Base-by-base conservation (phyloP, 2,888 invertebrate genomes). In the Archips xylosteana region DNA sequence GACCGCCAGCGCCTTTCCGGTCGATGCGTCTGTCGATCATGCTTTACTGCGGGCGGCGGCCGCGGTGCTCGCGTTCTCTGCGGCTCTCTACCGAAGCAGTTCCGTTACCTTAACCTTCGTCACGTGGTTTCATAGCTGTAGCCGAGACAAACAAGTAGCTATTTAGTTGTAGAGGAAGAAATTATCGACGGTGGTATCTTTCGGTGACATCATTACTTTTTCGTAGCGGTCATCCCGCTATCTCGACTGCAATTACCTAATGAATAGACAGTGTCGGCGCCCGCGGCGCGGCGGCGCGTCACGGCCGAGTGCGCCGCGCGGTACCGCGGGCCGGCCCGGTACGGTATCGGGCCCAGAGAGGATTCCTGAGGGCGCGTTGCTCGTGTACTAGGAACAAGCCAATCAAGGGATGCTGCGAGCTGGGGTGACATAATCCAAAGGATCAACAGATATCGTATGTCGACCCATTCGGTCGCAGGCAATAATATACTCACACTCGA, bases 211-310 rank as follows among this genome's bases (percentile, higher is more conserved):
- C 54, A 54, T 54, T 15, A 54, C 9, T 54, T 54, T 54, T 54
- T 54, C n/a, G 15, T 23, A n/a, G n/a, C 6, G 23, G 6, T 32
- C 57, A 57, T 57, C 57, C 57, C 57, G 32, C 57, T 57, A 32
- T 23, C 32, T 57, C 32, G 57, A 32, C 57, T 57, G 32, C 57
- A 57, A 57, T 57, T 57, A 57, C 57, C 6, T 57, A 57, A 57
- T 57, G 57, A 57, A 32, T 57, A 54, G 54, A 49, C 54, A 54
- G 23, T 54, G 2, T 23, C 54, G 8, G 54, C 23, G 23, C 23
- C 13, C 62, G 62, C 62, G 23, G 62, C 42, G 54, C 23, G 23
- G 8, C 54, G 54, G 57, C 32, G 57, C 51, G 62, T 45, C 62
- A 62, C 62, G 23, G 42, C 39, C 15, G 42, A 42, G 12, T 45